Conservation (phyloP, 2,113 vertebrate species). For the Tor tambroides region DNA sequence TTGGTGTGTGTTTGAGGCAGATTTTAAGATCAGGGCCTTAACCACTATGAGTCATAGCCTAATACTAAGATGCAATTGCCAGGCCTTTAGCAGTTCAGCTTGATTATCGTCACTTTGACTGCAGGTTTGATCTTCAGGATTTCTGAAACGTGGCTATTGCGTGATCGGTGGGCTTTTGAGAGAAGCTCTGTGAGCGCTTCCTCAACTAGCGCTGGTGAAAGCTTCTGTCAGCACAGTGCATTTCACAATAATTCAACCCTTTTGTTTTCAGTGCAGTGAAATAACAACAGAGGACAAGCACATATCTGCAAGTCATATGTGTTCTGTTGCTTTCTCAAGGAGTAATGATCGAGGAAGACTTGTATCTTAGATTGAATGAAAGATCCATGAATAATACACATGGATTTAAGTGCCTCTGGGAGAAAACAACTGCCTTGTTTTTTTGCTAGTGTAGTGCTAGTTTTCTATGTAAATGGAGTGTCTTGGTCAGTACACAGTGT, state of each 20-base stretch:
- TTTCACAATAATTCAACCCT: background rate
- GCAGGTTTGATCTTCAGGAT: background rate
- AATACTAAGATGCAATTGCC: background rate
- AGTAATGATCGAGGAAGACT: conserved; percentile 47
- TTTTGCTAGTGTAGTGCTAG: conserved; percentile 51
- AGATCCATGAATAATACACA: conserved; percentile 67
- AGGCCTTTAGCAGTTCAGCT: background rate
- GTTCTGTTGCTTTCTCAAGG: conserved; percentile 11
- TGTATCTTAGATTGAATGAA: background rate
- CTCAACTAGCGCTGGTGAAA: background rate
- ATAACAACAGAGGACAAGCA: conserved; percentile 14
- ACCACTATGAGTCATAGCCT: background rate
- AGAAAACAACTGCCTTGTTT: conserved; percentile 58
- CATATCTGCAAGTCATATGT: conserved; percentile 46
- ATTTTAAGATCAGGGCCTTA: background rate
- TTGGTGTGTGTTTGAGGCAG: background rate
- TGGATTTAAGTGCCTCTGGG: conserved; percentile 57
- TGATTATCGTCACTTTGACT: conserved; percentile 7
- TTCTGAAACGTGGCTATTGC: background rate
- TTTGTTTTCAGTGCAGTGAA: background rate
- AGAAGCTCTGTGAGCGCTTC: background rate
- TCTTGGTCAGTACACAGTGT: conserved; percentile 7
- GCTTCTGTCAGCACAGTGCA: background rate
- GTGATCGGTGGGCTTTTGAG: conserved; percentile 25
- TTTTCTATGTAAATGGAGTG: conserved; percentile 19